A percentile compares a stretch with the other conserved stretches of the same genome.
phyloP scores from a whole-genome alignment of 1,140 invertebrate genomes.

The Aphaenogaster ashmeadi region DNA sequence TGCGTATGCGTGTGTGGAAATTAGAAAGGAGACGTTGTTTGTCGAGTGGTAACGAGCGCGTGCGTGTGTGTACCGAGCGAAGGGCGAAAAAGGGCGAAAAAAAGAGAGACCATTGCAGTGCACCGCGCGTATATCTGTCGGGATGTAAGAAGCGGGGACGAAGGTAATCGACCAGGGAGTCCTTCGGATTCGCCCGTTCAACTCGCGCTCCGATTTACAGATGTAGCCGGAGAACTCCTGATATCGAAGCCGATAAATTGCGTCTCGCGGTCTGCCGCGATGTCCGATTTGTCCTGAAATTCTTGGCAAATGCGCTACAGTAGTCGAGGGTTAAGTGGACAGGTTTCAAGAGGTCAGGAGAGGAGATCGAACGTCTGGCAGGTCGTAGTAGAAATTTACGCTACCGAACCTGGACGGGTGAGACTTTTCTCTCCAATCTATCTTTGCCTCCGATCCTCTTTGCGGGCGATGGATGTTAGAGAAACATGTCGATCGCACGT shows the following conservation, averaged over 20 bases:
- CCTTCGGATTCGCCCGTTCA: background rate
- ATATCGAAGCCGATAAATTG: constrained; percentile 22
- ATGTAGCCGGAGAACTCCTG: background rate
- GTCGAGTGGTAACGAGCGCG: background rate
- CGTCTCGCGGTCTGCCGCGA: background rate
- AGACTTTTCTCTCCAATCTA: constrained; percentile 17
- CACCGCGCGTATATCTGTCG: background rate
- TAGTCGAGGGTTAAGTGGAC: constrained; percentile 47
- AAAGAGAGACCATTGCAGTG: background rate
- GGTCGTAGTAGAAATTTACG: constrained; percentile 27
- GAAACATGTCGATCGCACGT: constrained; percentile 48
- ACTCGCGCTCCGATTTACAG: background rate
- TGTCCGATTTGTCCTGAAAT: constrained; percentile 32
- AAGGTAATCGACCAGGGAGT: constrained; percentile 31
- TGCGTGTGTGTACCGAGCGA: constrained; percentile 12
- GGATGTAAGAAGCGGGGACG: constrained; percentile 1
- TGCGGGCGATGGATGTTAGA: constrained; percentile 21
- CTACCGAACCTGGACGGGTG: background rate
- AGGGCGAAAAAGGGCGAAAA: background rate
- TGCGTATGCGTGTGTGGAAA: background rate
- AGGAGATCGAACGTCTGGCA: constrained; percentile 29
- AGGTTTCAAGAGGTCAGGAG: constrained; percentile 19
- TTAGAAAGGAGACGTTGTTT: background rate
- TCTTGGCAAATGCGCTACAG: constrained; percentile 2
- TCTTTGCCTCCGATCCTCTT: constrained; percentile 23